These are phyloP conservation scores for Porphyrio hochstetteri DNA, from an alignment of 2,113 vertebrate genomes.

Conservation along the genomic window DNA sequence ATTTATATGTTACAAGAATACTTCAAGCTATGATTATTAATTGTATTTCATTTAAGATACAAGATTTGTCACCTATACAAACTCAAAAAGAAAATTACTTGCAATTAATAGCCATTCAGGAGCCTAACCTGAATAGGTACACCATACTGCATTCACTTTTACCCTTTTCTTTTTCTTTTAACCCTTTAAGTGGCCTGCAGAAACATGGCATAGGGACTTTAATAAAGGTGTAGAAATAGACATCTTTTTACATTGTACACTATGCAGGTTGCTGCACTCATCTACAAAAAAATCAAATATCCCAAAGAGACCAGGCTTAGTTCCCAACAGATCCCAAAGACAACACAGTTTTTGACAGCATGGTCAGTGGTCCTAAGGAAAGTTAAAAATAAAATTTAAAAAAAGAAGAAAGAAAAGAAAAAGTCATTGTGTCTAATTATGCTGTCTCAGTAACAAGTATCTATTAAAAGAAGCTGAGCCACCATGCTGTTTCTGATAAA, in stretches of 20 bases:
- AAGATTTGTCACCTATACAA: neutral
- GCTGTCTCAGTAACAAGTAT: conserved; percentile 48
- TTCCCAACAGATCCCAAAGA: neutral
- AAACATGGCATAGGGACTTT: neutral
- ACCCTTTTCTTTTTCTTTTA: neutral
- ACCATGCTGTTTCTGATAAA: conserved; percentile 59
- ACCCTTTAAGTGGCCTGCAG: neutral
- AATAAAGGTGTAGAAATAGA: neutral
- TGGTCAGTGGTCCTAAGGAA: neutral
- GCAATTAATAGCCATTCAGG: neutral
- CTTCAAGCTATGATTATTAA: neutral
- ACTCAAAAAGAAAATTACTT: neutral
- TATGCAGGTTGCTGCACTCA: neutral
- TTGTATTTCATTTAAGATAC: neutral
- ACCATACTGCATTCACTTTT: neutral
- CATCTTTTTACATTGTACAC: neutral
- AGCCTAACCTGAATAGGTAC: neutral
- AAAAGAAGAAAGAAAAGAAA: accelerated
- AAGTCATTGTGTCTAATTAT: conserved; percentile 46
- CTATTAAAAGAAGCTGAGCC: conserved; percentile 64
- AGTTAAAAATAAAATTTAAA: neutral
- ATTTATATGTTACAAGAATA: neutral
- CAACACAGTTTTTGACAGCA: accelerated
- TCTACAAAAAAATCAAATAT: neutral
- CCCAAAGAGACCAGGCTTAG: neutral